phyloP scores from a whole-genome alignment of 2,113 vertebrate genomes.

The Rostratula benghalensis region DNA sequence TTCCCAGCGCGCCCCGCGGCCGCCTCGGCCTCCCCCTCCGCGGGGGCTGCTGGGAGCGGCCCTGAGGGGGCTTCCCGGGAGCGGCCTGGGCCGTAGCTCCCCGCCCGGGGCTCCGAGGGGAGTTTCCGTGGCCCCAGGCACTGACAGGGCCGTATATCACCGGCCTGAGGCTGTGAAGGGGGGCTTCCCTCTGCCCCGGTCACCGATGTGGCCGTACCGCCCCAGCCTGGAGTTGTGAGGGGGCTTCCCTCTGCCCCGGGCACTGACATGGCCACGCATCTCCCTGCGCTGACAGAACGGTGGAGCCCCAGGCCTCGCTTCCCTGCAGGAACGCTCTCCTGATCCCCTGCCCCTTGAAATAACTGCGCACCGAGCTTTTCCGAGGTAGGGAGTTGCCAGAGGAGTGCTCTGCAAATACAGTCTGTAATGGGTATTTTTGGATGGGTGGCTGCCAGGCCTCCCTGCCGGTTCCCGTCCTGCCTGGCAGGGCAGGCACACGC shows the following conservation, averaged over 20 bases:
- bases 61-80: not conserved
- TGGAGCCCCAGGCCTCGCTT: not conserved
- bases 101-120: not conserved
- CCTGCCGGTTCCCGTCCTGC: rapidly evolving
- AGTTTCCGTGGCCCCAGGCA: not conserved
- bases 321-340: not conserved
- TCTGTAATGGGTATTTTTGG: not conserved
- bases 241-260: not conserved
- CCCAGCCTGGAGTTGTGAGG: not conserved
- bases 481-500: not conserved
- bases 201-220: not conserved
- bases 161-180: not conserved
- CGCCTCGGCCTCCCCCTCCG: not conserved
- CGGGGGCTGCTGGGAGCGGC: not conserved
- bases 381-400: not conserved
- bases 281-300: not conserved
- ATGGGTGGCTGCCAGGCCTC: not conserved
- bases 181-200: too few species aligned
- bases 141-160: too few species aligned
- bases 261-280: too few species aligned
- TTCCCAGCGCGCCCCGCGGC: not conserved
- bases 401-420: not conserved
- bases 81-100: too few species aligned
- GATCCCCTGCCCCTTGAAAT: too few species aligned
- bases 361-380: not conserved